phyloP scores from a whole-genome alignment of 2,113 vertebrate genomes.

The Larimichthys crocea region DNA sequence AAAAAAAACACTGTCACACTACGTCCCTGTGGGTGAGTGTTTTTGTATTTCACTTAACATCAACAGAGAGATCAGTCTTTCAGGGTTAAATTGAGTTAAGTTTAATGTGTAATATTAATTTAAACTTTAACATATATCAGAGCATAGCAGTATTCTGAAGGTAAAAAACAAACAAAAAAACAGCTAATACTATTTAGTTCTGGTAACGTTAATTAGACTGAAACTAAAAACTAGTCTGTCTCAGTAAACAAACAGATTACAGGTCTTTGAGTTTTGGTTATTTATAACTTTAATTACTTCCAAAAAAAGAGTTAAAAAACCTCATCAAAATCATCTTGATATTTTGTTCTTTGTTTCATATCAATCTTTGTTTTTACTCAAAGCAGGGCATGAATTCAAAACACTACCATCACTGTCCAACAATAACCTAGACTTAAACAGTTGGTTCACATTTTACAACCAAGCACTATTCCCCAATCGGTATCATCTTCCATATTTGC shows the following conservation, averaged over 20 bases:
- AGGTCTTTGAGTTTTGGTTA: background rate
- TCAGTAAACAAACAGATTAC: background rate
- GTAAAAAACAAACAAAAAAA: no score
- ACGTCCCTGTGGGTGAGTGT: no score
- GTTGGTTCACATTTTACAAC: constrained; percentile 71
- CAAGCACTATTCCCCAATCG: constrained; percentile 63
- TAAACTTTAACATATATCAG: no score
- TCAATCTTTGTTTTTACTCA: background rate
- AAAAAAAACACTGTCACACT: no score
- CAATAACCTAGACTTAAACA: constrained; percentile 70
- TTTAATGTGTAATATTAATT: no score
- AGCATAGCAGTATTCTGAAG: no score
- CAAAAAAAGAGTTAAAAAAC: background rate
- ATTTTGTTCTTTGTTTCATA: constrained; percentile 29
- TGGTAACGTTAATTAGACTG: background rate
- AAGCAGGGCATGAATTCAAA: constrained; percentile 28
- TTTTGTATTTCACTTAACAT: no score
- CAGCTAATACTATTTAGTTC: no score
- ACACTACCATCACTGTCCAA: constrained; percentile 42
- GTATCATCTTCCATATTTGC: constrained; percentile 80
- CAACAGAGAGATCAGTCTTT: no score
- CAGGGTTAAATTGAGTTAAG: no score
- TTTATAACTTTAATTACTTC: background rate
- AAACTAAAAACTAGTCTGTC: background rate
- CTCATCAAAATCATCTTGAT: constrained; percentile 4